Evolutionary conservation across 2,797 vertebrate species (phyloP).

Genomic region (Anguilla obscura): DNA sequence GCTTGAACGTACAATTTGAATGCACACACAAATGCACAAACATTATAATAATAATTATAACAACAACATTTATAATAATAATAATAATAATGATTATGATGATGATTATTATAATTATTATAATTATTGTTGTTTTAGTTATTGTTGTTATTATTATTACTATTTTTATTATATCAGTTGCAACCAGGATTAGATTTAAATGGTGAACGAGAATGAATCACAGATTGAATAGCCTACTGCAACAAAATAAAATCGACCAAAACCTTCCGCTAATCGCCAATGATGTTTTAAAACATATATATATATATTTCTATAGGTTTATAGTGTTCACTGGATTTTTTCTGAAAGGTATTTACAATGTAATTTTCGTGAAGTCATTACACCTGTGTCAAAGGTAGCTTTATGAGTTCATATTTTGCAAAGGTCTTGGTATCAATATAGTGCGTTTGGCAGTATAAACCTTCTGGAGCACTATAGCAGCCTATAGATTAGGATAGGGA

Average conservation of each 20-base stretch:
- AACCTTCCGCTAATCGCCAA: neutral
- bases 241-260: neutral
- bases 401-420: neutral
- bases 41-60: neutral
- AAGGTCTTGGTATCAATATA: no score
- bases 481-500: conserved; percentile 8
- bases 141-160: neutral
- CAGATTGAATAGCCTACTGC: neutral
- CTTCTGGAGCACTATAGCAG: neutral
- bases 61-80: neutral
- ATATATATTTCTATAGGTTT: neutral
- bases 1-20: neutral
- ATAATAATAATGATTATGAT: neutral
- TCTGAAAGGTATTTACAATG: neutral
- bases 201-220: neutral
- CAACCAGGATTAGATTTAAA: neutral
- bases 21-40: neutral
- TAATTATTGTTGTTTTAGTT: neutral
- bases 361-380: neutral
- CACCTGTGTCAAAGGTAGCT: neutral
- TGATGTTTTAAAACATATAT: neutral
- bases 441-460: neutral
- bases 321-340: neutral
- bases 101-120: neutral
- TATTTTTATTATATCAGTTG: neutral